These are phyloP conservation scores for Cheilosia vulpina DNA, from an alignment of 2,888 invertebrate genomes.

Conservation along the genomic window DNA sequence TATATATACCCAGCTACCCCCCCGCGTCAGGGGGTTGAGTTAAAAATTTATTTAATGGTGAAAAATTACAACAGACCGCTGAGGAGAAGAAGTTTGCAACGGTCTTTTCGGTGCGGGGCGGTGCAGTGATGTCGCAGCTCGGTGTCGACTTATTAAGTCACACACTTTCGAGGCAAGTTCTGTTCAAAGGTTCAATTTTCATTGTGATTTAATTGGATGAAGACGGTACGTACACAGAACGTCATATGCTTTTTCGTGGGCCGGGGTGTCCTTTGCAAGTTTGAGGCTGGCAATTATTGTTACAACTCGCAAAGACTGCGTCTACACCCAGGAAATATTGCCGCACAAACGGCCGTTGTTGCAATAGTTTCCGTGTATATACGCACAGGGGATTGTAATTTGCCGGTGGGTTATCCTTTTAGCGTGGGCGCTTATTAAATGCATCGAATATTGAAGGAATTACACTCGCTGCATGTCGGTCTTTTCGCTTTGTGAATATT, in stretches of 20 bases:
- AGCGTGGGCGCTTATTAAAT: slow-evolving; percentile 60
- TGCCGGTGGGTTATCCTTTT: slow-evolving; percentile 5
- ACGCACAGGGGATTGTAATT: slow-evolving; percentile 30
- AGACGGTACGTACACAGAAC: slow-evolving; percentile 18
- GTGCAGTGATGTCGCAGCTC: slow-evolving; percentile 24
- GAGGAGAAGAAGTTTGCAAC: slow-evolving; percentile 27
- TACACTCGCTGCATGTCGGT: slow-evolving; percentile 49
- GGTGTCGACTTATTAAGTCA: slow-evolving; percentile 57
- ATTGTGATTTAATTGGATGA: slow-evolving; percentile 59
- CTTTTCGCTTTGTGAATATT: slow-evolving; percentile 66
- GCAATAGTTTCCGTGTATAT: slow-evolving; percentile 4
- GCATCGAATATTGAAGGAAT: slow-evolving; percentile 73
- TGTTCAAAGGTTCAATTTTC: slow-evolving; percentile 46
- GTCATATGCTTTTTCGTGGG: slow-evolving; percentile 4
- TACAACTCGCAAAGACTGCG: slow-evolving; percentile 6
- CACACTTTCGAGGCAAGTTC: slow-evolving; percentile 41
- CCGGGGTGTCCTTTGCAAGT: slow-evolving; percentile 1
- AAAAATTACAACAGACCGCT: slow-evolving; percentile 60
- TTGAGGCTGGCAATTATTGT: slow-evolving; percentile 17
- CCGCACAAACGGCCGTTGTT: slow-evolving; percentile 46
- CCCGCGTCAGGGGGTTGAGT: slow-evolving; percentile 12
- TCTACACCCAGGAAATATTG: slow-evolving; percentile 60
- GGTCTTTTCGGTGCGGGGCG: too few species aligned
- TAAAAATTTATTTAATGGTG: slow-evolving; percentile 70
- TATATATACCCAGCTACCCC: not conserved